These are phyloP conservation scores for Drosophila maculinotata DNA, from an alignment of 2,888 invertebrate genomes.

Conservation along the genomic window DNA sequence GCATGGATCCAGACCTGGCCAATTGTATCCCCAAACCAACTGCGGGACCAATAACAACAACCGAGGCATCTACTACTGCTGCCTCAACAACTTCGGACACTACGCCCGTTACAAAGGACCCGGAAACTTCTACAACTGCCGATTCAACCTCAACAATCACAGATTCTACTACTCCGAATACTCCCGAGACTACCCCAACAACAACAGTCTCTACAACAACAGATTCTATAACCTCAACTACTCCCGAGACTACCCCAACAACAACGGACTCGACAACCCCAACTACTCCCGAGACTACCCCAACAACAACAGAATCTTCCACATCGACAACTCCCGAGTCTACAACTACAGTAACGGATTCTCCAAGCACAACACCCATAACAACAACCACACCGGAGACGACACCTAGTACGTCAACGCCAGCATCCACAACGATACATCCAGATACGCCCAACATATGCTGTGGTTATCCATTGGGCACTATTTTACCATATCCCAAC, in stretches of 20 bases:
- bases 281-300: conserved; percentile 2
- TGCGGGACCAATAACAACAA: conserved; percentile 7
- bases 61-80: conserved; percentile 4
- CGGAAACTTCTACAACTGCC: conserved; percentile 9
- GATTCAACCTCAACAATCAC: neutral
- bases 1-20: conserved; percentile 73
- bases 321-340: conserved; percentile 8
- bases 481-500: conserved; percentile 56
- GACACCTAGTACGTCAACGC: no score
- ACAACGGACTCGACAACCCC: conserved; percentile 15
- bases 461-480: conserved; percentile 56
- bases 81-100: neutral
- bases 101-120: conserved; percentile 1
- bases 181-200: conserved; percentile 4
- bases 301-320: neutral
- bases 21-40: conserved; percentile 80
- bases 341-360: conserved; percentile 9
- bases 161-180: neutral
- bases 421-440: conserved; percentile 32
- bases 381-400: conserved; percentile 30
- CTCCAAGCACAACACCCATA: conserved; percentile 2
- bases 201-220: conserved; percentile 13
- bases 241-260: conserved; percentile 7
- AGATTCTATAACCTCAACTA: conserved; percentile 2
- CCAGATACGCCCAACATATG: conserved; percentile 58